Evolutionary conservation across 2,113 vertebrate genomes (phyloP), one percentile per base, ranked within the genome.

Genomic region (Caracal caracal): DNA sequence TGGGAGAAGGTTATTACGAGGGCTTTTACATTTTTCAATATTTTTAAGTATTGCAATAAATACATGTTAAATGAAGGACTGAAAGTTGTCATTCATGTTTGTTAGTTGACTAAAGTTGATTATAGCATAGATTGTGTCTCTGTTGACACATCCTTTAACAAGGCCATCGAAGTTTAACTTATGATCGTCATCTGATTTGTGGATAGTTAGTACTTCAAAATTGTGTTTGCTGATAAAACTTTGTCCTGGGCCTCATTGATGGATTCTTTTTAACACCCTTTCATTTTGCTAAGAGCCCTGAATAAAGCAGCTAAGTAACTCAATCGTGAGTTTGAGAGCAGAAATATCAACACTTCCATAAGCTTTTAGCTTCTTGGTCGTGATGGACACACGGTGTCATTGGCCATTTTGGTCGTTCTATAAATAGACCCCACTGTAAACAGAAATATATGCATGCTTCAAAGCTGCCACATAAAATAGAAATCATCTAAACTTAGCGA

Each of bases 221-320:
- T 86, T 78, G 43, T 33, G 33, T 92, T 89, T 95, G 49, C 66
- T 51, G 40, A 51, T 79, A 56, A 81, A 90, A 81, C 30, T 68
- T 90, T 59, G 68, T 61, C 40, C 66, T 87, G n/a, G n/a, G 35
- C 88, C 26, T 91, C 28, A 75, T 0, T 80, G 68, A 83, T 75
- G 2, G 75, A 24, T 61, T 91, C 61, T 76, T 95, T 87, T 81
- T 80, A 93, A 89, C 82, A 80, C 78, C 63, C 8, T 88, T 91
- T 53, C 53, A n/a, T 82, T 93, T 89, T 51, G 10, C 75, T 76
- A 66, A 96, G 51, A 95, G 56, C 75, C 68, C 75, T 15, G 10
- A 79, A 78, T 87, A 93, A 95, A 90, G 33, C 76, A 94, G 88
- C 56, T 65, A 79, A 94, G 82, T 89, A 81, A 94, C 79, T 93